A percentile compares a stretch with the other conserved stretches of the same genome.
phyloP scores from a whole-genome alignment of 2,888 invertebrate genomes.

The Agrenia bidenticulata region DNA sequence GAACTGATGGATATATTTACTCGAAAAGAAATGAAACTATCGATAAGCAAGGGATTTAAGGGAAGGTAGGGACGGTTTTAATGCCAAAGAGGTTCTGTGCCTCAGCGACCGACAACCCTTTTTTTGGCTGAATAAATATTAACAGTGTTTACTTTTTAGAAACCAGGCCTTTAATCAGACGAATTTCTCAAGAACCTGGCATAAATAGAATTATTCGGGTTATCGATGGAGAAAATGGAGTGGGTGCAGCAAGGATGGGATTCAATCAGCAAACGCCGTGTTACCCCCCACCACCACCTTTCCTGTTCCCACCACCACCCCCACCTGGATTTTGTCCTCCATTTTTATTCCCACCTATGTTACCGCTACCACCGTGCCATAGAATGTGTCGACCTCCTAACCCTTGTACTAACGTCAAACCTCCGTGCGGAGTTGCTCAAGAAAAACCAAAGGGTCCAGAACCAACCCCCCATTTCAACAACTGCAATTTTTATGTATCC shows the following conservation, averaged over 20 bases:
- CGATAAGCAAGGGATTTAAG: no score
- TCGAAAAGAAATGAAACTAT: no score
- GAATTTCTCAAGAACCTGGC: background rate
- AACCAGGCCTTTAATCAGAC: background rate
- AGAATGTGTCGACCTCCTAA: background rate
- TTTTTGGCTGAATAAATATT: no score
- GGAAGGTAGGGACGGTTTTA: no score
- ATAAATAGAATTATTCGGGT: background rate
- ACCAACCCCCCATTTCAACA: background rate
- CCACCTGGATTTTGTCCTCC: background rate
- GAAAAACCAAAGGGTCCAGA: background rate
- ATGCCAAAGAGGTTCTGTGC: no score
- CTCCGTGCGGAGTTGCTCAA: background rate
- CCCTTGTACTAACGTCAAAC: background rate
- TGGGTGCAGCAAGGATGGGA: no score
- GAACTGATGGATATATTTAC: no score
- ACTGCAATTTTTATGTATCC: slow-evolving; percentile 17
- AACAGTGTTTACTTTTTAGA: no score
- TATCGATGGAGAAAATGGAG: background rate
- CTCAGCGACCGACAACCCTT: no score
- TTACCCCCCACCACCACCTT: background rate
- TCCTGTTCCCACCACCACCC: background rate
- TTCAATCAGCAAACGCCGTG: background rate
- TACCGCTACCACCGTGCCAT: slow-evolving; percentile 4
- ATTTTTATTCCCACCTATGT: background rate